Percentiles rank a stretch among this genome's conserved stretches.
phyloP scores from a whole-genome alignment of 2,797 vertebrate genomes.

The Hipposideros larvatus region DNA sequence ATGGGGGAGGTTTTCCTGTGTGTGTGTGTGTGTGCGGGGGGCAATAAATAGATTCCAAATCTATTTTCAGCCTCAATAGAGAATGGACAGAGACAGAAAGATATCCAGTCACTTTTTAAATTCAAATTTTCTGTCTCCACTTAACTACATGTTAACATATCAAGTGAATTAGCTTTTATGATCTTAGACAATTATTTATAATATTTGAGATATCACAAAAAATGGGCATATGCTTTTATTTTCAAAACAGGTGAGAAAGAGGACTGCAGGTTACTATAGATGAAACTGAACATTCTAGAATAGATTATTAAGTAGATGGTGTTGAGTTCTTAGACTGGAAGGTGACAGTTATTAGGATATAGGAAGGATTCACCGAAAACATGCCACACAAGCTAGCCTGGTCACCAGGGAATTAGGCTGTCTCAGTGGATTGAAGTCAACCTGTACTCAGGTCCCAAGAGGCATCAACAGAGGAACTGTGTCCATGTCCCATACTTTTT shows the following conservation, averaged over 20 bases:
- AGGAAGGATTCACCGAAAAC: not conserved
- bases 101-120: not conserved
- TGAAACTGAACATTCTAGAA: not conserved
- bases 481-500: not conserved
- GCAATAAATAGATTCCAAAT: conserved; percentile 55
- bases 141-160: not conserved
- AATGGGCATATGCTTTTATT: not conserved
- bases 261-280: not conserved
- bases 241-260: conserved; percentile 14
- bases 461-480: not conserved
- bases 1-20: not conserved
- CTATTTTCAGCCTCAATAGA: not conserved
- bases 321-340: not conserved
- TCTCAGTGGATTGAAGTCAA: not conserved
- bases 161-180: not conserved
- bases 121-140: not conserved
- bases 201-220: not conserved
- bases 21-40: not conserved
- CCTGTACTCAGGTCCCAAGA: not conserved
- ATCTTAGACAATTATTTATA: not conserved
- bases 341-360: not conserved
- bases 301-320: not conserved
- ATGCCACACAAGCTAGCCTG: not conserved
- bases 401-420: not conserved
- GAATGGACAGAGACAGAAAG: not conserved